Percentiles rank a stretch among this genome's conserved stretches.
Evolutionary conservation across 2,113 vertebrate species (phyloP).

Genomic region (Mugil cephalus): DNA sequence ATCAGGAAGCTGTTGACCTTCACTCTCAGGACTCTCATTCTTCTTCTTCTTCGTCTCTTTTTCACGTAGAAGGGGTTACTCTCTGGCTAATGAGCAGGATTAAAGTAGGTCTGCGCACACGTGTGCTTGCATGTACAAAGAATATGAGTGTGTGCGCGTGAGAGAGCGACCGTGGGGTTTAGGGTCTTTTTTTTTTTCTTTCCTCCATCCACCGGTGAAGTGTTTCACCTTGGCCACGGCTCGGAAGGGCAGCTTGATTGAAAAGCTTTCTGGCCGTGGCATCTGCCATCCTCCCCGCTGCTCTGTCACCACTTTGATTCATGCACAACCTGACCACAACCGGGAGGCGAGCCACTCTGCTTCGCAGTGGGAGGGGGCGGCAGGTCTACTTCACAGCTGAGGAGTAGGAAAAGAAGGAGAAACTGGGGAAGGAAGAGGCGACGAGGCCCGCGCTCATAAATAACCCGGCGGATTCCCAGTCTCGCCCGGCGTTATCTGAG

Average conservation of each 20-base stretch:
- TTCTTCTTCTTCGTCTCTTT: slow-evolving; percentile 55
- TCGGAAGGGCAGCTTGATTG: slow-evolving; percentile 88
- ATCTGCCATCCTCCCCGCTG: slow-evolving; percentile 86
- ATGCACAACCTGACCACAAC: slow-evolving; percentile 79
- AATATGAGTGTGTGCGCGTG: slow-evolving; percentile 2
- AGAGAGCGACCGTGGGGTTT: slow-evolving; percentile 53
- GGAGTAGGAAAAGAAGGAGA: slow-evolving; percentile 59
- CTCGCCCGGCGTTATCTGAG: slow-evolving; percentile 27
- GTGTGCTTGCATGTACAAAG: slow-evolving; percentile 23
- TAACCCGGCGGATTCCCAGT: slow-evolving; percentile 45
- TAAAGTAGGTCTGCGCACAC: slow-evolving; percentile 64
- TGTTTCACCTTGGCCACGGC: slow-evolving; percentile 84
- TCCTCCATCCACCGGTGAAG: slow-evolving; percentile 57
- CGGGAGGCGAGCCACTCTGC: slow-evolving; percentile 74
- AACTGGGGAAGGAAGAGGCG: slow-evolving; percentile 19
- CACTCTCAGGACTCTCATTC: slow-evolving; percentile 32
- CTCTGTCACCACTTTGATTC: slow-evolving; percentile 87
- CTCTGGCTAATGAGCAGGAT: slow-evolving; percentile 76
- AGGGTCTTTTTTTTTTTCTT: slow-evolving; percentile 48
- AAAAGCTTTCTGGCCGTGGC: slow-evolving; percentile 86
- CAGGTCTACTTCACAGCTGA: slow-evolving; percentile 72
- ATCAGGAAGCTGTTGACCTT: slow-evolving; percentile 57
- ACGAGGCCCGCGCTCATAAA: slow-evolving; percentile 50
- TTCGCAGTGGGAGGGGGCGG: slow-evolving; percentile 68
- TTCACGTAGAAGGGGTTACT: slow-evolving; percentile 63